Conservation (phyloP, 2,888 invertebrate genomes). For the Andrena bucephala region DNA sequence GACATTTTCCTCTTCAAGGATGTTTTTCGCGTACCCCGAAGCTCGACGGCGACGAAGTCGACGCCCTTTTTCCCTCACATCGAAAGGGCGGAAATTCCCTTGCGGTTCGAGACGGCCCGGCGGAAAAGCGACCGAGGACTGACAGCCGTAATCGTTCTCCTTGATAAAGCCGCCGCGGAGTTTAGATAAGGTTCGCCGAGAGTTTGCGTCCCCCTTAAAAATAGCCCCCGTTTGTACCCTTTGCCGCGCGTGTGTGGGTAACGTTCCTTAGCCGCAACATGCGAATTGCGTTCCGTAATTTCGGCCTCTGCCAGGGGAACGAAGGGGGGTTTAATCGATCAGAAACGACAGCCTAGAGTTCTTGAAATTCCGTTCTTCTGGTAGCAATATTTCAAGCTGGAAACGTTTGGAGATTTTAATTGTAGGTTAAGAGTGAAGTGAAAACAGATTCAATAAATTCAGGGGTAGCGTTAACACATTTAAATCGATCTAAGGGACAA, state of each 20-base stretch:
- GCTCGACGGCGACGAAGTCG: constrained; percentile 12
- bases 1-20: neutral
- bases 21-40: constrained; percentile 11
- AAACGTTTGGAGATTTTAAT: too few relatives aligned
- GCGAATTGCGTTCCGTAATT: constrained; percentile 39
- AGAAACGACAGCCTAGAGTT: neutral
- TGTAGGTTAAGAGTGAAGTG: too few relatives aligned
- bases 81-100: constrained; percentile 29
- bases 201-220: constrained; percentile 36
- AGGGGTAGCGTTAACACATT: too few relatives aligned
- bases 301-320: neutral
- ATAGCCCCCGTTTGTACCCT: constrained; percentile 33
- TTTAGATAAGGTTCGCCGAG: constrained; percentile 47
- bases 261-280: constrained; percentile 9
- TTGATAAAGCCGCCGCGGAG: constrained; percentile 42
- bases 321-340: constrained; percentile 28
- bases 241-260: constrained; percentile 8
- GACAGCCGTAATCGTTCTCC: constrained; percentile 51
- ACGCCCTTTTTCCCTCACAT: neutral
- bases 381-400: neutral
- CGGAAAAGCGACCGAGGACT: constrained; percentile 31
- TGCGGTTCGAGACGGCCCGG: neutral
- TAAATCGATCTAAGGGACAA: too few relatives aligned
- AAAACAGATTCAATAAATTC: too few relatives aligned
- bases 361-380: neutral